These are phyloP conservation scores for Achatina immaculata DNA, from an alignment of 1,140 invertebrate species.

Conservation along the genomic window DNA sequence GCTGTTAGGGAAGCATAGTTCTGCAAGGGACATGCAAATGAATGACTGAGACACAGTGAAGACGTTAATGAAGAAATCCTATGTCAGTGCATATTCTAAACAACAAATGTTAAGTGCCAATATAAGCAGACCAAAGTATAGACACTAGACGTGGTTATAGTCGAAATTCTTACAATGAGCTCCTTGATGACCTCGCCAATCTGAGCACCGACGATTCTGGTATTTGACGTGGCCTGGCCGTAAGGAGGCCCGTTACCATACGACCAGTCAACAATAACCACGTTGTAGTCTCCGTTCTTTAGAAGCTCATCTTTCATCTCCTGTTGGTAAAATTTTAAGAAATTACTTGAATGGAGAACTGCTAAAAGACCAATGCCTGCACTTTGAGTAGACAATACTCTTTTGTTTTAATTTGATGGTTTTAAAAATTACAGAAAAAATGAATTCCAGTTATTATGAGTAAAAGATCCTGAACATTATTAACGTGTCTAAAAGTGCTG, in stretches of 20 bases:
- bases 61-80: too few relatives aligned
- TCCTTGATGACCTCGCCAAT: slow-evolving; percentile 76
- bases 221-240: slow-evolving; percentile 91
- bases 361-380: background rate
- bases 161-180: slow-evolving; percentile 31
- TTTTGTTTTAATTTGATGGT: background rate
- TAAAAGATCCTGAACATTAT: too few relatives aligned
- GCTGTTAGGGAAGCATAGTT: too few relatives aligned
- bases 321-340: slow-evolving; percentile 34
- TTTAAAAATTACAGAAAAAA: background rate
- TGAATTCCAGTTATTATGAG: too few relatives aligned
- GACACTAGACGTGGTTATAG: background rate
- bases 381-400: too few relatives aligned
- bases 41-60: too few relatives aligned
- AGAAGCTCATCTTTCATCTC: slow-evolving; percentile 55
- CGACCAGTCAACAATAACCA: slow-evolving; percentile 95
- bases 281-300: slow-evolving; percentile 81
- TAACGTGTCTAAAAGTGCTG: too few relatives aligned
- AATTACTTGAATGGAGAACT: background rate
- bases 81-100: background rate
- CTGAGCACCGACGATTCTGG: slow-evolving; percentile 90
- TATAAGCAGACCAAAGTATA: background rate
- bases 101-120: background rate
- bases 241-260: slow-evolving; percentile 89
- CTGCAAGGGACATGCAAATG: too few relatives aligned